These are phyloP conservation scores for Nasonia oneida DNA, from an alignment of 2,888 invertebrate species.

Conservation along the genomic window DNA sequence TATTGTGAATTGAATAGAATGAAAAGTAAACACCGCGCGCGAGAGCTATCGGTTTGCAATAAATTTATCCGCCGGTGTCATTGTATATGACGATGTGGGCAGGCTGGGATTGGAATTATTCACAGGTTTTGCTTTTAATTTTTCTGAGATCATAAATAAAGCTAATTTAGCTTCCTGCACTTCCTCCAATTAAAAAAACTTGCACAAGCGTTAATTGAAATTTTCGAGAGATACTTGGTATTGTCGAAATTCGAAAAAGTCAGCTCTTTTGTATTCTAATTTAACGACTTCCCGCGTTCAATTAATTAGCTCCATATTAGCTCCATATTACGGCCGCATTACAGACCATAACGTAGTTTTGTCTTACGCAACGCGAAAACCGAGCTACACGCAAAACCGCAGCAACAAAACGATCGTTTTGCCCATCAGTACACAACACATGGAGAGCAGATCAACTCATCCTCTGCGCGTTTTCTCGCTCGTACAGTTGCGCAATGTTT, in stretches of 20 bases:
- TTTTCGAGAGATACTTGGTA: background rate
- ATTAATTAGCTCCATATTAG: background rate
- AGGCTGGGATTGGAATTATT: background rate
- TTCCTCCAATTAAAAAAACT: background rate
- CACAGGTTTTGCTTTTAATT: background rate
- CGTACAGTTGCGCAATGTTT: slow-evolving; percentile 45
- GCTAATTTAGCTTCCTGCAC: background rate
- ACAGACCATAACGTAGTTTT: background rate
- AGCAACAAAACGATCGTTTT: slow-evolving; percentile 3
- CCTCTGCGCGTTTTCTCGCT: slow-evolving; percentile 16
- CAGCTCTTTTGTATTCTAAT: background rate
- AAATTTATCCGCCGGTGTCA: slow-evolving; percentile 13
- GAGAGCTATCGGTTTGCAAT: background rate
- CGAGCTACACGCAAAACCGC: background rate
- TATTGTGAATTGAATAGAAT: slow-evolving; percentile 39
- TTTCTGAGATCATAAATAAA: background rate
- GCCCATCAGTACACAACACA: background rate
- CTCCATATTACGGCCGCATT: background rate
- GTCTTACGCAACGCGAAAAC: background rate
- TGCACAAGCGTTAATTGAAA: background rate
- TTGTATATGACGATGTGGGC: background rate
- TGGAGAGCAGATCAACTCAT: background rate
- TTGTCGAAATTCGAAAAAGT: background rate
- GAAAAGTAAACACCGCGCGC: slow-evolving; percentile 27
- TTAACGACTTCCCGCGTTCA: background rate